phyloP scores from a whole-genome alignment of 2,888 invertebrate genomes.

The Microplitis manilae region DNA sequence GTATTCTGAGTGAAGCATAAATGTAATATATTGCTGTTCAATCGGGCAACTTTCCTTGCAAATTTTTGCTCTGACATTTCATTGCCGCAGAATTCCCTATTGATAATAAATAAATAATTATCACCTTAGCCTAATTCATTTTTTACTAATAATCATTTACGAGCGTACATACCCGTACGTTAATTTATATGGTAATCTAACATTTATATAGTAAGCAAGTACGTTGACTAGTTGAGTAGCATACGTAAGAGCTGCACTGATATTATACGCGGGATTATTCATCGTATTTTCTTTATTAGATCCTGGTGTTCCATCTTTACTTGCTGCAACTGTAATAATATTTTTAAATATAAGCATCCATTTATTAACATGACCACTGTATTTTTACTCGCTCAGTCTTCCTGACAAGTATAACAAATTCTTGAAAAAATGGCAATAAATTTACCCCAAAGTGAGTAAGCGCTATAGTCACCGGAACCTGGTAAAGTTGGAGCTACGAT shows the following conservation, averaged over 20 bases:
- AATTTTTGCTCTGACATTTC: constrained; percentile 83
- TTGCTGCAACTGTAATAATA: constrained; percentile 73
- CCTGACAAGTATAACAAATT: constrained; percentile 21
- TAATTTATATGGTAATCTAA: constrained; percentile 84
- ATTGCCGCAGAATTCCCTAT: constrained; percentile 86
- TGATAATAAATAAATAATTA: constrained; percentile 47
- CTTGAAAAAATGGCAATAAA: constrained; percentile 40
- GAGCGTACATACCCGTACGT: constrained; percentile 75
- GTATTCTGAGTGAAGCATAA: constrained; percentile 85
- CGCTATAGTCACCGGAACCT: constrained; percentile 87
- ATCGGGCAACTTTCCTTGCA: constrained; percentile 81
- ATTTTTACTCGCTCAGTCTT: not conserved
- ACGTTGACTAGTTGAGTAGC: constrained; percentile 88
- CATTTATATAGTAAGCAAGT: constrained; percentile 87
- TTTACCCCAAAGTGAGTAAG: constrained; percentile 84
- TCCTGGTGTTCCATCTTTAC: constrained; percentile 73
- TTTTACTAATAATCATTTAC: not conserved
- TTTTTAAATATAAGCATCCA: constrained; percentile 34
- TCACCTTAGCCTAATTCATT: not conserved
- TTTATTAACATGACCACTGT: not conserved
- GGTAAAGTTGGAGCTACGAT: constrained; percentile 90
- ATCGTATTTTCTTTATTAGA: constrained; percentile 75
- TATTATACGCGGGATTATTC: constrained; percentile 81
- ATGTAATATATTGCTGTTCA: constrained; percentile 86
- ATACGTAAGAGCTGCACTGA: constrained; percentile 87